Conservation (phyloP, 2,113 vertebrate genomes). For the Sphyrna mokarran region DNA sequence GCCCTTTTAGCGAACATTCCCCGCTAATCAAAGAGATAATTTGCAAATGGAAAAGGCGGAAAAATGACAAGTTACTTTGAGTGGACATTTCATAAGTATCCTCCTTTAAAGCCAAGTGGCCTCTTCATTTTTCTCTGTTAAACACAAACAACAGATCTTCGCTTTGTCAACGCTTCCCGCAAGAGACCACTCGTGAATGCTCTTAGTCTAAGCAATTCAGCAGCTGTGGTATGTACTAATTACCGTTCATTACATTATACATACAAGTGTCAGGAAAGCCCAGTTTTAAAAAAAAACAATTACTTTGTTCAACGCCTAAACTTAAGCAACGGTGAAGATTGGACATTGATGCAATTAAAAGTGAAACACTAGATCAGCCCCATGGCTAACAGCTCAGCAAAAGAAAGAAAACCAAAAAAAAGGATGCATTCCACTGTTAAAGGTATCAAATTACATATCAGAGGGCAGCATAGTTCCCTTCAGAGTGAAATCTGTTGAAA, state of each 20-base stretch:
- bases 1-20: not conserved
- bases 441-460: not conserved
- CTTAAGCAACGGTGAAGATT: not conserved
- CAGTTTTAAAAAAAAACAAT: not conserved
- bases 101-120: constrained; percentile 18
- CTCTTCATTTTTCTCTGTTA: constrained; percentile 42
- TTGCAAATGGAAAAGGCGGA: not conserved
- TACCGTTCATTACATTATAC: not conserved
- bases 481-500: constrained; percentile 2
- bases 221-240: constrained; percentile 40
- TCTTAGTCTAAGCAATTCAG: constrained; percentile 45
- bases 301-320: not conserved
- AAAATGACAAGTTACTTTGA: not conserved
- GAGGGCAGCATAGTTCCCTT: not conserved
- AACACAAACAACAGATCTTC: constrained; percentile 45
- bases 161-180: constrained; percentile 42
- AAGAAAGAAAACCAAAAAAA: not conserved
- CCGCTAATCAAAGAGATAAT: not conserved
- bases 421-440: not conserved
- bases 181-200: constrained; percentile 37
- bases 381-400: not conserved
- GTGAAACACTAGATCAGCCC: not conserved
- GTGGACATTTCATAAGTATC: not conserved
- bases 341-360: not conserved
- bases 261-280: not conserved